phyloP scores from a whole-genome alignment of 2,797 vertebrate species.

The Tachyglossus aculeatus region DNA sequence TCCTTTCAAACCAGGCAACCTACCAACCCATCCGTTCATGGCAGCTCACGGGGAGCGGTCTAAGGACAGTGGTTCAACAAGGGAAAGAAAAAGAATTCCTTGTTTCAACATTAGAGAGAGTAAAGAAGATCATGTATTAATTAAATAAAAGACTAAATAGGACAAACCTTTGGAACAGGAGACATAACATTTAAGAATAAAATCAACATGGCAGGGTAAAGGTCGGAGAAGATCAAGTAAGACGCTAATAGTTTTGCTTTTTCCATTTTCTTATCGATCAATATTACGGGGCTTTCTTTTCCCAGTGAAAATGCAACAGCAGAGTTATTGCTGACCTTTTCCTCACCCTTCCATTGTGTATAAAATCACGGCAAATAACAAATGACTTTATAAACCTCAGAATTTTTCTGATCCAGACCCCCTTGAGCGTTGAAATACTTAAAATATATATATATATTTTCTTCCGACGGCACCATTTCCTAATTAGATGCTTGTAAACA shows the following conservation, averaged over 20 bases:
- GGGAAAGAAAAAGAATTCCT: conserved; percentile 60
- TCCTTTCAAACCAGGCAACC: conserved; percentile 15
- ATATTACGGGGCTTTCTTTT: conserved; percentile 88
- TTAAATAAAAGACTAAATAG: conserved; percentile 77
- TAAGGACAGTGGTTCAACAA: conserved; percentile 70
- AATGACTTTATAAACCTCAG: conserved; percentile 81
- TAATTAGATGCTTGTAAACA: conserved; percentile 37
- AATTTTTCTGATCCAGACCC: conserved; percentile 68
- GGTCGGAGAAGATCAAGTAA: conserved; percentile 89
- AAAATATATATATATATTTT: conserved; percentile 39
- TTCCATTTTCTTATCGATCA: conserved; percentile 91
- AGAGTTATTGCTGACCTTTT: conserved; percentile 93
- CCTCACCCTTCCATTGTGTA: conserved; percentile 84
- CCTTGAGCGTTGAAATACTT: conserved; percentile 57
- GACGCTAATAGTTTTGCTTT: conserved; percentile 88
- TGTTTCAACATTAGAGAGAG: conserved; percentile 72
- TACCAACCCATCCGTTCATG: conserved; percentile 10
- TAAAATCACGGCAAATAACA: conserved; percentile 84
- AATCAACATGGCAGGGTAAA: conserved; percentile 81
- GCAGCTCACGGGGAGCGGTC: conserved; percentile 1
- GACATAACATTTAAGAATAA: conserved; percentile 78
- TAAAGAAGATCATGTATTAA: conserved; percentile 71
- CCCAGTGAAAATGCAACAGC: conserved; percentile 83
- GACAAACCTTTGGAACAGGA: conserved; percentile 76
- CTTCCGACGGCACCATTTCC: not conserved